Base-by-base conservation (phyloP, 2,888 invertebrate genomes). In the Euclidia mi region DNA sequence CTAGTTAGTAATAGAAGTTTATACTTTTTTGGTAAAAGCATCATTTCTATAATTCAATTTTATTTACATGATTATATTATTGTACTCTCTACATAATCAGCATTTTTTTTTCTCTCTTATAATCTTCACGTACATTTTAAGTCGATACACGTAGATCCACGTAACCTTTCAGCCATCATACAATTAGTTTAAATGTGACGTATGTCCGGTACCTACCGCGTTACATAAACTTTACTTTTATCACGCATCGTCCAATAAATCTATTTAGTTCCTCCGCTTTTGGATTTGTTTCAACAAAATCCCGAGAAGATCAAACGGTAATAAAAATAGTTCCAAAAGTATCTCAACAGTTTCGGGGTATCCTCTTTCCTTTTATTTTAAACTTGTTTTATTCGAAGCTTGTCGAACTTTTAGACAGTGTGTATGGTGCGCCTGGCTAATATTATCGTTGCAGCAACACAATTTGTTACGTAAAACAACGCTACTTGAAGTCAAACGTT, bases 391-490 rank as follows among this genome's bases (percentile, higher is more conserved):
- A 31, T 12, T 32, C 3, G 14, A 17, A 37, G 40, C 7, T 35
- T 9, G 9, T 0, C 10, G 2, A 28, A 10, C 37, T 12, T 4
- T 1, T 3, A 9, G 4, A 0, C 68, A 2, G 45, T 71, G 31
- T 56, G 59, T 71, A 10, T 2, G 2, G 18, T 6, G 3, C 9
- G 7, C 14, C 20, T 65, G 32, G 47, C 49, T 71, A 71, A 60
- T 47, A 25, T 55, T 44, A 49, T 52, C 41, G 50, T 56, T 51
- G 43, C 49, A 50, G 44, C 41, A 18, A 56, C 43, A 68, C 48
- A 64, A 59, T 41, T 49, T 60, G 37, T 49, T 38, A 7, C 31
- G 29, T 35, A 25, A 37, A 43, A 44, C 43, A 32, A 37, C 31
- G 34, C 35, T 4, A 20, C 10, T 32, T 17, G 18, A 41, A 32